Conservation (phyloP, 2,113 vertebrate species). For the Pseudopipra pipra region DNA sequence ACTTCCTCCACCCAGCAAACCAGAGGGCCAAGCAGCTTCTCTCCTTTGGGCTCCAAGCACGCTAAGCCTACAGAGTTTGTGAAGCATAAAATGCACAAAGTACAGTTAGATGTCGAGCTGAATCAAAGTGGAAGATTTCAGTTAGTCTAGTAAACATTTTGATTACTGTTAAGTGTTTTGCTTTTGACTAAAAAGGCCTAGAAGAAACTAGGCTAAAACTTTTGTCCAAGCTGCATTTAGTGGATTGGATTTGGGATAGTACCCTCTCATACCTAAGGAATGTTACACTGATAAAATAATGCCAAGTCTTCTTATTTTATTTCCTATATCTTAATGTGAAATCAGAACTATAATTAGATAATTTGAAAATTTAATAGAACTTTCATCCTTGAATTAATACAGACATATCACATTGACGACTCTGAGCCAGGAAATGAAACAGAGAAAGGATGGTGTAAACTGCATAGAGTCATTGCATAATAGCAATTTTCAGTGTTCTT, state of each 20-base stretch:
- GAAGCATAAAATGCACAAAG: not conserved
- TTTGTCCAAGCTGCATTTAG: not conserved
- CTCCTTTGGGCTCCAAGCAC: not conserved
- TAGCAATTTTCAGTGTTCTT: conserved; percentile 55
- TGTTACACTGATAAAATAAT: conserved; percentile 25
- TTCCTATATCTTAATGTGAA: conserved; percentile 47
- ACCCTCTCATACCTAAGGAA: not conserved
- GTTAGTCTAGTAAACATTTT: not conserved
- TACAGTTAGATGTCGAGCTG: not conserved
- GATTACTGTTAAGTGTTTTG: not conserved
- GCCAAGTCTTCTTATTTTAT: conserved; percentile 29
- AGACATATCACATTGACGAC: conserved; percentile 25
- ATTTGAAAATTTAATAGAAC: conserved; percentile 68
- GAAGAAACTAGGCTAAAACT: not conserved
- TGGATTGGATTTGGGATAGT: not conserved
- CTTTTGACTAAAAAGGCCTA: not conserved
- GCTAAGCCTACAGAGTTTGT: accelerated
- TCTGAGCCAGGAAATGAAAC: conserved; percentile 4
- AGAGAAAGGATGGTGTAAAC: not conserved
- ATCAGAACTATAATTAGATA: conserved; percentile 46
- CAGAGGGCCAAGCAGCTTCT: not conserved
- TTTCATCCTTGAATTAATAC: conserved; percentile 53
- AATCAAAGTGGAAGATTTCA: not conserved
- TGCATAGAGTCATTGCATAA: conserved; percentile 18
- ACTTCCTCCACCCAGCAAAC: not conserved